phyloP scores from a whole-genome alignment of 2,888 invertebrate genomes.

The Xestia ashworthii region DNA sequence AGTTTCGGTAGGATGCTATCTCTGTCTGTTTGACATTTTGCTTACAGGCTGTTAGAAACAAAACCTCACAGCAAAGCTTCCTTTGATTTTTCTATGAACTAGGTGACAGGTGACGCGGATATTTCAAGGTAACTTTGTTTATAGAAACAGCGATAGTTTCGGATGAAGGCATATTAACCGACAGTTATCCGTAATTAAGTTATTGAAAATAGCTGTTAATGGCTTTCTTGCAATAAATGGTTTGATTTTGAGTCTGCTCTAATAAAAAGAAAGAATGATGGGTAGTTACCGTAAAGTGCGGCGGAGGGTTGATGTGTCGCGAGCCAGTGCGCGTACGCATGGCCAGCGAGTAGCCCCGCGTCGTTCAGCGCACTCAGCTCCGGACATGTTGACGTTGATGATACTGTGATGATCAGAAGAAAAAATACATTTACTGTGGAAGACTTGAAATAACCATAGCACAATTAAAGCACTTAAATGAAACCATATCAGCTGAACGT shows the following conservation, averaged over 20 bases:
- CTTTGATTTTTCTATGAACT: no score
- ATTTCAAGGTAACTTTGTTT: no score
- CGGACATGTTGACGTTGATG: conserved; percentile 85
- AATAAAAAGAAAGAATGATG: background rate
- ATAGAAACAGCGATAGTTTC: no score
- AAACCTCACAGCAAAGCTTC: no score
- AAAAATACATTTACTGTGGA: background rate
- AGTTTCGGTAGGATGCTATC: no score
- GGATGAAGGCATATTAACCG: no score
- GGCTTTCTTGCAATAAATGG: background rate
- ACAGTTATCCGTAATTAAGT: no score
- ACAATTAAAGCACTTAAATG: background rate
- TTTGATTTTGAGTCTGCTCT: background rate
- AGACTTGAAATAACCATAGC: background rate
- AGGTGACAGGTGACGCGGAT: no score
- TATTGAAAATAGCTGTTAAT: background rate
- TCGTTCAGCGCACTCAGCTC: conserved; percentile 82
- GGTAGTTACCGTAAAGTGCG: conserved; percentile 80
- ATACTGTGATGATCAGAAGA: conserved; percentile 71
- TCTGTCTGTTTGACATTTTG: no score
- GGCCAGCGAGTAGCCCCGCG: conserved; percentile 85
- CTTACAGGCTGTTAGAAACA: no score
- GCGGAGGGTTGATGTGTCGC: conserved; percentile 85
- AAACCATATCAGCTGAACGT: background rate
- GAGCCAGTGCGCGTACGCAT: conserved; percentile 88